These are phyloP conservation scores for Pachydiplax longipennis DNA, from an alignment of 2,888 invertebrate genomes.

Conservation along the genomic window DNA sequence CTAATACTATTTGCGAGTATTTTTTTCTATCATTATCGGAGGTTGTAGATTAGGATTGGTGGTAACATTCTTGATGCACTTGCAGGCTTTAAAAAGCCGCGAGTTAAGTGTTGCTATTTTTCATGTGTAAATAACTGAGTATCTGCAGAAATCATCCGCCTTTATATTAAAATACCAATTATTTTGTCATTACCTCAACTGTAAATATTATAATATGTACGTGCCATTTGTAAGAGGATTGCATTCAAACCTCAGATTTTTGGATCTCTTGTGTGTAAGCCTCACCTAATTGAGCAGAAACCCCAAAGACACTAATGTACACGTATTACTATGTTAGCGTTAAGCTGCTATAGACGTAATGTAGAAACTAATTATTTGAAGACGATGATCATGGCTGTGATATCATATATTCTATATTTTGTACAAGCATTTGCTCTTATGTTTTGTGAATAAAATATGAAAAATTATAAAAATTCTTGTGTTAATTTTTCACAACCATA, in stretches of 20 bases:
- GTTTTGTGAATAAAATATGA: slow-evolving; percentile 34
- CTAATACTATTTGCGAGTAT: background rate
- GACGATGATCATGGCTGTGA: background rate
- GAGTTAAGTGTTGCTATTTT: background rate
- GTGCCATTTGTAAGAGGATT: background rate
- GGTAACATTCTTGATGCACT: background rate
- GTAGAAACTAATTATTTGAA: background rate
- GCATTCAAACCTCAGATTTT: background rate
- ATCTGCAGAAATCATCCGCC: background rate
- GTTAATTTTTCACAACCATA: background rate
- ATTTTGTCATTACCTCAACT: background rate
- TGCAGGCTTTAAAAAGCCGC: background rate
- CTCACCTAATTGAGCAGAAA: background rate
- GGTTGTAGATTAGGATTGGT: background rate
- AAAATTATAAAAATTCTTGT: background rate
- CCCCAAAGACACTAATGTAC: background rate
- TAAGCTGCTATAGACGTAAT: background rate
- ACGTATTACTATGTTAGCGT: background rate
- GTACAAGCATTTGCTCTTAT: slow-evolving; percentile 21
- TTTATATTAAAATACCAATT: background rate
- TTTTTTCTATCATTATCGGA: background rate
- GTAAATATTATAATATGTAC: background rate
- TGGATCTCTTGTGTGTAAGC: background rate
- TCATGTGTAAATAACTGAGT: background rate
- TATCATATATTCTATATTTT: slow-evolving; percentile 23